These are phyloP conservation scores for Cossypha polioptera DNA, from an alignment of 2,797 vertebrate genomes.

Conservation along the genomic window DNA sequence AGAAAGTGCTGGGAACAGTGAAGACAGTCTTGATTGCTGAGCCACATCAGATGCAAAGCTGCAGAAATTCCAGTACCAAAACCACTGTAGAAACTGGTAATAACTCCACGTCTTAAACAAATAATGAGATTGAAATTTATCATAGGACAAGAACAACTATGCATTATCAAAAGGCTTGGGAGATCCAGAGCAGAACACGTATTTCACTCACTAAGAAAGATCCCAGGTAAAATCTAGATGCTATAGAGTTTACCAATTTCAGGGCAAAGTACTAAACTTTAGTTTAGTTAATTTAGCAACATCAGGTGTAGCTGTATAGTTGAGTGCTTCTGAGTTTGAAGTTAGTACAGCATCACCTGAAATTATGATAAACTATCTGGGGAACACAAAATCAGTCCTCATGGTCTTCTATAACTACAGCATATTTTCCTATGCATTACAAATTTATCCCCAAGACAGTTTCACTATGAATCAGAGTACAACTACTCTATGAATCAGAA, in stretches of 20 bases:
- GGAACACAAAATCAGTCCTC: background rate
- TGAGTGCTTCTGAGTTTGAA: background rate
- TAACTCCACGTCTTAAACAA: background rate
- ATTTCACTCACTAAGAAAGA: background rate
- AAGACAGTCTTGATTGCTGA: background rate
- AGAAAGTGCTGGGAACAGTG: background rate
- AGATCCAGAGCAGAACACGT: background rate
- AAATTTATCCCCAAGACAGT: background rate
- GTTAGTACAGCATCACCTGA: background rate
- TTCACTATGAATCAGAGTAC: background rate
- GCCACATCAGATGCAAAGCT: background rate
- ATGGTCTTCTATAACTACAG: background rate
- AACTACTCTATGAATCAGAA: background rate
- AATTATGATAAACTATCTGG: background rate
- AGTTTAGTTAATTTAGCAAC: background rate
- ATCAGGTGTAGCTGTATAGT: background rate
- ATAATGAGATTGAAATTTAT: background rate
- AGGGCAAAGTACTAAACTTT: background rate
- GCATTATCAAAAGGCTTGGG: background rate
- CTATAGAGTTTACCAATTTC: background rate
- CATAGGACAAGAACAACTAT: background rate
- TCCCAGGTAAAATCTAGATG: background rate
- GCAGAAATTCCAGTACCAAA: background rate
- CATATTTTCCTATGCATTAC: background rate
- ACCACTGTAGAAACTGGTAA: background rate